phyloP scores from a whole-genome alignment of 2,797 vertebrate species.

The Phaenicophaeus curvirostris region DNA sequence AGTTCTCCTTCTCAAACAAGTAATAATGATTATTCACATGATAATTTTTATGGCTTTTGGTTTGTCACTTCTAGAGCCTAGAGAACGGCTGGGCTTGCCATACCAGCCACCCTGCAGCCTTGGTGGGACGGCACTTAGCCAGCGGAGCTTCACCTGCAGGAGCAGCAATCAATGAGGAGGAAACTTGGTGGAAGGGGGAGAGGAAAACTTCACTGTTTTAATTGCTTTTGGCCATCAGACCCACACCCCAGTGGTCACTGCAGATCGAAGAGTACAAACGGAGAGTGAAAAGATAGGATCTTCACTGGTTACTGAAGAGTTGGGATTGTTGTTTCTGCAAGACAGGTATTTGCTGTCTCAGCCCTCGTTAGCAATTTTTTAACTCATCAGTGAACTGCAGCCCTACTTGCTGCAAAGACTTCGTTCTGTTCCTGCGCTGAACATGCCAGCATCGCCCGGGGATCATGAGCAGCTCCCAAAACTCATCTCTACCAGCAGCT shows the following conservation, averaged over 20 bases:
- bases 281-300: background rate
- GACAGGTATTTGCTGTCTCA: background rate
- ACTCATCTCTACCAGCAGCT: background rate
- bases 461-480: background rate
- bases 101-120: accelerated
- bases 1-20: background rate
- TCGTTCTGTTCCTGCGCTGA: background rate
- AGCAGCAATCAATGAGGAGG: background rate
- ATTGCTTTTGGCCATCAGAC: background rate
- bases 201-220: background rate
- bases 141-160: background rate
- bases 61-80: background rate
- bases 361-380: background rate
- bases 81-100: background rate
- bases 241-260: background rate
- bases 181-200: background rate
- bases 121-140: background rate
- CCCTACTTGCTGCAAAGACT: background rate
- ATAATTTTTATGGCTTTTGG: background rate
- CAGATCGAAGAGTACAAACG: background rate
- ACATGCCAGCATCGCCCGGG: background rate
- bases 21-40: background rate
- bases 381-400: background rate
- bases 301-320: background rate
- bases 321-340: background rate